Base-by-base conservation (phyloP, 2,797 vertebrate genomes). In the Melanotaenia parkinsoni region DNA sequence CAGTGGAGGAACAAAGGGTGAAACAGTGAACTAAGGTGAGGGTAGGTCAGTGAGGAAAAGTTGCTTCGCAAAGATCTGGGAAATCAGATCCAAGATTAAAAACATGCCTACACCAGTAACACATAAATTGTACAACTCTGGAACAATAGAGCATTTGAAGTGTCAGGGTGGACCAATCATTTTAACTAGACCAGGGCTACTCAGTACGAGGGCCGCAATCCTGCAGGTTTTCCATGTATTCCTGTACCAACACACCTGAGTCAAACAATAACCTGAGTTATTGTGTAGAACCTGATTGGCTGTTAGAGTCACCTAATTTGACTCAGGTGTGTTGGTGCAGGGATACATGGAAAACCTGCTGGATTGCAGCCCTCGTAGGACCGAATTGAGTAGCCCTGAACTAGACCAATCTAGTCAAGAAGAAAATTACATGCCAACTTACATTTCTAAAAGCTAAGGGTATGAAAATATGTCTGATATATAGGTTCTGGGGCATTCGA, bases 41-140 rank as follows among this genome's bases (percentile, higher is more conserved):
- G 53, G 22, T 62, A 64, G 43, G 53, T 63, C 60, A 63, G 45
- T 20, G 5, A 26, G 50, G 18, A 47, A 58, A 86, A 68, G 78
- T 71, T 73, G 71, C 77, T 87, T 90, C 83, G 89, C 85, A 85
- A 69, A 82, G 65, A 67, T 24, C 50, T 8, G 37, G 74, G 80
- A 84, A 88, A 89, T 79, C 59, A 72, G 78, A 89, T 87, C 82
- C 83, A 75, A 79, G 73, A 85, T 79, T 32, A 81, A 64, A 72
- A 11, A 53, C 50, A 53, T 26, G 77, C 72, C 75, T 70, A 73
- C 70, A 84, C 86, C 81, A 86, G 83, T 80, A 89, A 90, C 77
- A 89, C 64, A 83, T 73, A 90, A 75, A 91, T 47, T 7, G 18
- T 47, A 8, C 45, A 47, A 47, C 16, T 16, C 2, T 8, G 40